These are phyloP conservation scores for Thymelicus lineola DNA, from an alignment of 2,888 invertebrate genomes.

Conservation along the genomic window DNA sequence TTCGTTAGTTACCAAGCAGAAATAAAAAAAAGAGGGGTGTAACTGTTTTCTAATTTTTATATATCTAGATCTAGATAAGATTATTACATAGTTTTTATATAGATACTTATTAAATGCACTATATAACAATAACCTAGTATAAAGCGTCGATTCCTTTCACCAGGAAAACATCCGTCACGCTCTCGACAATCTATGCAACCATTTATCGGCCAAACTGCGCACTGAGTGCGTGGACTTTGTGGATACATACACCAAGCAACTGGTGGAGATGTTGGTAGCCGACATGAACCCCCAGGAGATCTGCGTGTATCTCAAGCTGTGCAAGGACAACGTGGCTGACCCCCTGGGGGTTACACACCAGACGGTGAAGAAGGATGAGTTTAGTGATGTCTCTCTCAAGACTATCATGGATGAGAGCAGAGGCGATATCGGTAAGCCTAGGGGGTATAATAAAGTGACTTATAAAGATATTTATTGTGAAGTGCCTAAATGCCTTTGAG, in stretches of 20 bases:
- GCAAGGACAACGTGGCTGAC: conserved; percentile 77
- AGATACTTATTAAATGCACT: too few species aligned
- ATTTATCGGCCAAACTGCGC: conserved; percentile 87
- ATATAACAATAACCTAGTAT: too few species aligned
- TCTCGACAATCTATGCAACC: conserved; percentile 88
- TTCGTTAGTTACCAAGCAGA: too few species aligned
- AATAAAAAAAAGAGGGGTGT: too few species aligned
- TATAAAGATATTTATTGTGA: too few species aligned
- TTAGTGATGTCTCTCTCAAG: neutral
- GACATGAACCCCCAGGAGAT: conserved; percentile 89
- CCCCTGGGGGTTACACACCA: conserved; percentile 61
- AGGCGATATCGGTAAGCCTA: conserved; percentile 77
- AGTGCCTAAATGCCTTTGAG: too few species aligned
- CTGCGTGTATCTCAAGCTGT: conserved; percentile 91
- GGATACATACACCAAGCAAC: conserved; percentile 89
- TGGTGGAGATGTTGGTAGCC: conserved; percentile 91
- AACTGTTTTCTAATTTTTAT: too few species aligned
- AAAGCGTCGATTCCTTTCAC: neutral
- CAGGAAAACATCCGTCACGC: conserved; percentile 89
- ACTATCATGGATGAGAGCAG: conserved; percentile 16
- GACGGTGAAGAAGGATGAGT: conserved; percentile 40
- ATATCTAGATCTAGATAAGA: too few species aligned
- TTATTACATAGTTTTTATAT: too few species aligned
- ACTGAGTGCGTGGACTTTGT: conserved; percentile 91
- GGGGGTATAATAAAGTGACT: too few species aligned